A percentile compares a stretch with the other conserved stretches of the same genome.
Evolutionary conservation across 2,113 vertebrate species (phyloP).

Genomic region (Nanger granti): DNA sequence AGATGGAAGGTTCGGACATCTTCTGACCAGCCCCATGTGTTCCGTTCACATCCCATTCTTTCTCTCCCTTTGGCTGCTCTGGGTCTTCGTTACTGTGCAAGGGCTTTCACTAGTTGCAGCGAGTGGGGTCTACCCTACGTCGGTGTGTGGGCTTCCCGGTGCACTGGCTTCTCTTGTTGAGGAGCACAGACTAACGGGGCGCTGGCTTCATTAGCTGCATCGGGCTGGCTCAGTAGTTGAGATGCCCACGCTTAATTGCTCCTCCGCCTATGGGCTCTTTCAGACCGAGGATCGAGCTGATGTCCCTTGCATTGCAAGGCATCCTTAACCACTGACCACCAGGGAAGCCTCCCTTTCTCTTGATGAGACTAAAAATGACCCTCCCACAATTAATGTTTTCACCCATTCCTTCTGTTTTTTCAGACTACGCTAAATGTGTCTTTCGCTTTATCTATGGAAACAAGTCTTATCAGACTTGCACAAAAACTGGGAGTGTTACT

Average conservation of each 20-base stretch:
- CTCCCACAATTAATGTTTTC: background rate
- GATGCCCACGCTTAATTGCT: background rate
- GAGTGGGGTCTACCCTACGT: background rate
- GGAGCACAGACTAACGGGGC: background rate
- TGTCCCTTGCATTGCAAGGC: background rate
- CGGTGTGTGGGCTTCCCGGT: background rate
- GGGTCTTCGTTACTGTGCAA: background rate
- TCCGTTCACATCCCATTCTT: background rate
- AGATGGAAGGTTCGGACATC: background rate
- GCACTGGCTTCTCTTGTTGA: background rate
- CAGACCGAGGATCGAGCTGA: background rate
- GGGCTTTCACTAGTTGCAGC: background rate
- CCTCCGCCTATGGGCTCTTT: background rate
- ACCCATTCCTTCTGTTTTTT: background rate
- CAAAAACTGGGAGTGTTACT: accelerated
- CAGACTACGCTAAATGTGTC: background rate
- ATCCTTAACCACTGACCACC: background rate
- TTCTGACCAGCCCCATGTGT: background rate
- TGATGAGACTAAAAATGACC: background rate
- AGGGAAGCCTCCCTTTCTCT: background rate
- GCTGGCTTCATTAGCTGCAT: background rate
- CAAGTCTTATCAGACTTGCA: accelerated
- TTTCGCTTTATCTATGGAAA: background rate
- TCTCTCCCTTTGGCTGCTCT: background rate
- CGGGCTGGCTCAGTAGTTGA: background rate